Conservation (phyloP, 1,140 invertebrate species). For the Aphelenchoides avenae region DNA sequence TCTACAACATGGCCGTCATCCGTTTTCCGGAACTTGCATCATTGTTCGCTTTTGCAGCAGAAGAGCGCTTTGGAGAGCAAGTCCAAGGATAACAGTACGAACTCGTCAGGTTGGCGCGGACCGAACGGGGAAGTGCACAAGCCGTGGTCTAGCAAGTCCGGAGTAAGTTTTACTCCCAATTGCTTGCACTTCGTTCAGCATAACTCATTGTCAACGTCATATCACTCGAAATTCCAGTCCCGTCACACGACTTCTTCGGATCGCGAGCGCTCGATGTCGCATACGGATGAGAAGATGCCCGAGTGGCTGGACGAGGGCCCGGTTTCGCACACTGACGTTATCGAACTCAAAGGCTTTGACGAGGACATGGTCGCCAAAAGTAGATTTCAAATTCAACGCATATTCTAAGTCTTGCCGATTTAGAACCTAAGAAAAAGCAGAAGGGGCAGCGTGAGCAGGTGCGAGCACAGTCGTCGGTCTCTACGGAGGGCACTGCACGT, state of each 20-base stretch:
- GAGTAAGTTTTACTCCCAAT: constrained; percentile 4
- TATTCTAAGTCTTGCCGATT: no score
- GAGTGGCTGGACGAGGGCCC: constrained; percentile 37
- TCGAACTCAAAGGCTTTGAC: constrained; percentile 35
- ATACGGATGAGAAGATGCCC: constrained; percentile 17
- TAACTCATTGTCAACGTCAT: no score
- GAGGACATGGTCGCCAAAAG: constrained; percentile 13
- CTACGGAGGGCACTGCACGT: no score
- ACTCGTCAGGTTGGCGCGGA: constrained; percentile 5
- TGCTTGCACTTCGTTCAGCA: no score
- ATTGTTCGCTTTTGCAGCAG: constrained; percentile 11
- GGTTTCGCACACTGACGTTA: constrained; percentile 22
- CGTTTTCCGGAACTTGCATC: neutral
- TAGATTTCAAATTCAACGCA: no score
- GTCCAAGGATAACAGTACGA: neutral
- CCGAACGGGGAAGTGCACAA: neutral
- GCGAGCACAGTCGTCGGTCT: no score
- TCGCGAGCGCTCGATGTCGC: no score
- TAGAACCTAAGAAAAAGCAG: no score
- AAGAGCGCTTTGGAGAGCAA: constrained; percentile 11
- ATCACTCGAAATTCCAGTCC: no score
- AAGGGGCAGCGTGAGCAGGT: no score
- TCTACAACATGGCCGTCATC: neutral
- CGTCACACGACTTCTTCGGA: no score
- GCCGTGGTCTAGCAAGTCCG: neutral